Percentiles rank a stretch among this genome's conserved stretches.
phyloP scores from a whole-genome alignment of 2,797 vertebrate species.

The Pelodytes ibericus region DNA sequence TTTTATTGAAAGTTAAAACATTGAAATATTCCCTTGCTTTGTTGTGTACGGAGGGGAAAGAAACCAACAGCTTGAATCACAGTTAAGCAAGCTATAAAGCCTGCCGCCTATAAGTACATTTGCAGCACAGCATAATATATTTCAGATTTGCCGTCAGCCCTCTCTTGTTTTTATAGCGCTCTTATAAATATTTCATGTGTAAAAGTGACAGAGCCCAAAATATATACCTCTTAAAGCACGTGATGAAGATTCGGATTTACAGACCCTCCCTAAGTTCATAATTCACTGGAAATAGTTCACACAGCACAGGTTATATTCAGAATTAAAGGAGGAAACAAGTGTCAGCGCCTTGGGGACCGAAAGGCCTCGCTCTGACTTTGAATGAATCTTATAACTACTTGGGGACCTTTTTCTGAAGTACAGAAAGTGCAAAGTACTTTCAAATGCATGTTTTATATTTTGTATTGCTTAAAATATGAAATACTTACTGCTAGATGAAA shows the following conservation, averaged over 20 bases:
- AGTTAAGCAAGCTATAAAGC: slow-evolving; percentile 2
- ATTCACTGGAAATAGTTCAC: slow-evolving; percentile 2
- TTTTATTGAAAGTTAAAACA: background rate
- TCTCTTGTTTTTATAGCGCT: slow-evolving; percentile 11
- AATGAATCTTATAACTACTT: background rate
- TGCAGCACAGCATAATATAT: background rate
- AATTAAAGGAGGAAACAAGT: background rate
- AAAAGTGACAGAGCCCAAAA: slow-evolving; percentile 23
- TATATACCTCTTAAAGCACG: slow-evolving; percentile 9
- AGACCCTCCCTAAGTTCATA: slow-evolving; percentile 13
- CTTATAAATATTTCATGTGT: slow-evolving; percentile 31
- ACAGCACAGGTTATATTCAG: slow-evolving; percentile 6
- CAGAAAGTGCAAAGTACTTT: no score
- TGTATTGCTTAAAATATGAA: no score
- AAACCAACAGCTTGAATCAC: background rate
- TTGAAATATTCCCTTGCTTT: background rate
- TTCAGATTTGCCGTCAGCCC: background rate
- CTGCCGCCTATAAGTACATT: background rate
- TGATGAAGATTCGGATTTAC: slow-evolving; percentile 17
- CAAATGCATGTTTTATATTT: no score
- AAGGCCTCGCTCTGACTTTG: no score
- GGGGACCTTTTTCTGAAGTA: no score
- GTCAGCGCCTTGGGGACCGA: no score
- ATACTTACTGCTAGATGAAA: no score
- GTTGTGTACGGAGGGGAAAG: background rate